Evolutionary conservation across 2,113 vertebrate species (phyloP).

Genomic region (Anseranas semipalmata): DNA sequence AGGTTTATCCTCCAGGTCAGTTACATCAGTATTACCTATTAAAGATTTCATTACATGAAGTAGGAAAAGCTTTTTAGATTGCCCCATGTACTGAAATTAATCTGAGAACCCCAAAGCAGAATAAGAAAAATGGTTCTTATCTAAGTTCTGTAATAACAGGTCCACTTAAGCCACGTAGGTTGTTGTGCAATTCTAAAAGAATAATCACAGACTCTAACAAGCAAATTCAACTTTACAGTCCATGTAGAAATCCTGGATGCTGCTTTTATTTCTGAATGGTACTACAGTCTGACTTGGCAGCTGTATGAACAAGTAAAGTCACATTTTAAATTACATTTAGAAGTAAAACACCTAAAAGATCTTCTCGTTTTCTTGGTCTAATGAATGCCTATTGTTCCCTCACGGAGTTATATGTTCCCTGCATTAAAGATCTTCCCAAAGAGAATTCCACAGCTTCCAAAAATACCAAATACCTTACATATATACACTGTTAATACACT

Average conservation of each 20-base stretch:
- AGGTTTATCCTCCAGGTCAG: background rate
- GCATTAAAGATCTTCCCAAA: background rate
- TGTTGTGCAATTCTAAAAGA: background rate
- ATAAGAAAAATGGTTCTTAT: background rate
- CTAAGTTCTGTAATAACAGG: background rate
- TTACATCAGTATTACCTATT: background rate
- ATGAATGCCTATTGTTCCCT: background rate
- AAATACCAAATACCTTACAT: background rate
- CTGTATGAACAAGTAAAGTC: background rate
- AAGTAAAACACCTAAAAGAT: background rate
- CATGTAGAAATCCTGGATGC: background rate
- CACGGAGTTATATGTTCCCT: background rate
- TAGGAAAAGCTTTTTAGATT: background rate
- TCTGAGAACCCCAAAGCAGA: background rate
- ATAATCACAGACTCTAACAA: background rate
- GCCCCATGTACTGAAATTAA: background rate
- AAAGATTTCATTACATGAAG: background rate
- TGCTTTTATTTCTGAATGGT: background rate
- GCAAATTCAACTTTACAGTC: background rate
- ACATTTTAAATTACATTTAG: background rate
- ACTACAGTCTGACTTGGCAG: background rate
- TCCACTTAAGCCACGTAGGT: background rate
- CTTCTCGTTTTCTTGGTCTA: background rate
- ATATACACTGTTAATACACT: background rate
- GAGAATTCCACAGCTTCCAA: background rate